Evolutionary conservation across 2,888 invertebrate genomes (phyloP).

Genomic region (Apotomis capreana): DNA sequence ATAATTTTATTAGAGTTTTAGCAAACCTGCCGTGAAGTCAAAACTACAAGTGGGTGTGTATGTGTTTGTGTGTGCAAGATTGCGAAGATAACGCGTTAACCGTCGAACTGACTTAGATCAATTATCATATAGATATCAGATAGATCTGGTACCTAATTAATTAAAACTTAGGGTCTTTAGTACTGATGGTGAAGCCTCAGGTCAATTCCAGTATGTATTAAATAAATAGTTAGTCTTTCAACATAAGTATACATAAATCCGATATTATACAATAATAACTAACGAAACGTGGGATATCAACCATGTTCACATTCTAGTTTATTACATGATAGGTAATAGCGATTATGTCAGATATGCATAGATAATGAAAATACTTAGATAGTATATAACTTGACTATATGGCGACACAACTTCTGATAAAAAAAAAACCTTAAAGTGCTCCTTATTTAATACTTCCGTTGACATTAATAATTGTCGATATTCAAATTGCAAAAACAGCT

Average conservation of each 20-base stretch:
- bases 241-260: no score
- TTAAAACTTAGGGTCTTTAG: no score
- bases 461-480: neutral
- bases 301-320: slow-evolving; percentile 23
- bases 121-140: no score
- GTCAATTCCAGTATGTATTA: neutral
- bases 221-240: neutral
- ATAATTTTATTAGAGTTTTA: no score
- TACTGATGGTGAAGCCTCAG: no score
- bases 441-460: neutral
- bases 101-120: no score
- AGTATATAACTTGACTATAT: neutral
- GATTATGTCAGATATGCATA: slow-evolving; percentile 28
- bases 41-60: no score
- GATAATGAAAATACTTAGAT: slow-evolving; percentile 17
- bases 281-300: slow-evolving; percentile 34
- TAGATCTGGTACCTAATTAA: no score
- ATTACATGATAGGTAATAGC: slow-evolving; percentile 18
- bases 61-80: no score
- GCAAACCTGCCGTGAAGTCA: no score
- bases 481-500: neutral
- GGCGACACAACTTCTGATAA: neutral
- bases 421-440: neutral
- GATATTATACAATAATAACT: neutral
- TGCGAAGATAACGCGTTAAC: no score